Base-by-base conservation (phyloP, 2,888 invertebrate species). In the Oligia latruncula region DNA sequence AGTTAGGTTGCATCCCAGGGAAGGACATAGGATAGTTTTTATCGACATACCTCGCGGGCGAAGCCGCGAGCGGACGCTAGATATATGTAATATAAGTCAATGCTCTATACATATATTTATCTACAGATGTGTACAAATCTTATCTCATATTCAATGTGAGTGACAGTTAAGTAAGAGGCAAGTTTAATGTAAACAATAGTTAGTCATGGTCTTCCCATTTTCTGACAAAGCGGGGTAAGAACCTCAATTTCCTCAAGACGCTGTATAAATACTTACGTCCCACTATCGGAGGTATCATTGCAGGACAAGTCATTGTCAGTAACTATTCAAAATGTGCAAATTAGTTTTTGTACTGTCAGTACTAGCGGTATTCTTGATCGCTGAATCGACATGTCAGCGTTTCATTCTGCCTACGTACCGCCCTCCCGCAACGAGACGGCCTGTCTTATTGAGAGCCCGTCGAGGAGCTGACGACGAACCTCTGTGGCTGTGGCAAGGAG, bases 171-270 rank as follows among this genome's bases (percentile, higher is more conserved):
- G 13, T 55, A 68, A 66, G 20, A 20, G 46, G 15, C 55, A 77
- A 80, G 71, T 77, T 72, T 35, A 74, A 40, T 82, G 46, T 82
- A 80, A 87, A 87, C 74, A 77, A 49, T 4, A 29, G 4, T 40
- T 23, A 13, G 43, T 74, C 29, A 77, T 72, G 87, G 84, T 87
- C 52, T 85, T 85, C 73, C 85, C 87, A 62, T 72, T 80, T 60
- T 55, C 70, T 64, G 6, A 73, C 17, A 23, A 72, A 66, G 4
- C 43, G 20, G 77, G 77, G 66, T 75, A 87, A 77, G 66, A 49
- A 84, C 84, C 85, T 65, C 43, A 52, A 52, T 77, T 77, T 84
- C 74, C 85, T 84, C n/a, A 84, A 75, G 13, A 64, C 17, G 6
- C 46, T 2, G 49, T 87, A 87, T 85, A 85, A 75, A 85, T 80